These are phyloP conservation scores for Orestias chungarensis DNA, from an alignment of 2,797 vertebrate genomes.

Conservation along the genomic window DNA sequence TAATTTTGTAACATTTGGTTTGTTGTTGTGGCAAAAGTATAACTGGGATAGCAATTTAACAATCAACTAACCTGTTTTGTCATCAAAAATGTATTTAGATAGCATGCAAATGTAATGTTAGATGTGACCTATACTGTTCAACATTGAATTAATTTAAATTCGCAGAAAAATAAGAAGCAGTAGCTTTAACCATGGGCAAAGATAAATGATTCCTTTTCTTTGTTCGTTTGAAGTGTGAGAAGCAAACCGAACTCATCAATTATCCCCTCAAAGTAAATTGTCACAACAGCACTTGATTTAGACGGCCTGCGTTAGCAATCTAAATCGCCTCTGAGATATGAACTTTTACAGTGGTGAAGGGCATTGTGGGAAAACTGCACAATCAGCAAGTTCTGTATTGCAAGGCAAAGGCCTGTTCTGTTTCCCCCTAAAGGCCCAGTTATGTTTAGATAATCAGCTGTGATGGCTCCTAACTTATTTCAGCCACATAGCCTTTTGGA, in stretches of 20 bases:
- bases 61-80: not conserved
- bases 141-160: not conserved
- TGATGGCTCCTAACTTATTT: conserved; percentile 69
- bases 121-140: not conserved
- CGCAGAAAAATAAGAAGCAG: not conserved
- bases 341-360: conserved; percentile 49
- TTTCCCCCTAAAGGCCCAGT: conserved; percentile 59
- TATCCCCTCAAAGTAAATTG: conserved; percentile 34
- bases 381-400: conserved; percentile 56
- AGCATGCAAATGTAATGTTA: not conserved
- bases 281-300: conserved; percentile 34
- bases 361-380: conserved; percentile 53
- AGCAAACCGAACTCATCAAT: conserved; percentile 36
- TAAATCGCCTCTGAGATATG: conserved; percentile 40
- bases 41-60: not conserved
- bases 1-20: not conserved
- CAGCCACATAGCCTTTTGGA: conserved; percentile 46
- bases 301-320: conserved; percentile 22
- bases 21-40: not conserved
- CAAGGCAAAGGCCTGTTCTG: conserved; percentile 18
- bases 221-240: not conserved
- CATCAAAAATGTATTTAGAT: not conserved
- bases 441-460: conserved; percentile 68
- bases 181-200: conserved; percentile 4
- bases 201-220: not conserved